phyloP scores from a whole-genome alignment of 2,797 vertebrate species.

The Brachymystax lenok region DNA sequence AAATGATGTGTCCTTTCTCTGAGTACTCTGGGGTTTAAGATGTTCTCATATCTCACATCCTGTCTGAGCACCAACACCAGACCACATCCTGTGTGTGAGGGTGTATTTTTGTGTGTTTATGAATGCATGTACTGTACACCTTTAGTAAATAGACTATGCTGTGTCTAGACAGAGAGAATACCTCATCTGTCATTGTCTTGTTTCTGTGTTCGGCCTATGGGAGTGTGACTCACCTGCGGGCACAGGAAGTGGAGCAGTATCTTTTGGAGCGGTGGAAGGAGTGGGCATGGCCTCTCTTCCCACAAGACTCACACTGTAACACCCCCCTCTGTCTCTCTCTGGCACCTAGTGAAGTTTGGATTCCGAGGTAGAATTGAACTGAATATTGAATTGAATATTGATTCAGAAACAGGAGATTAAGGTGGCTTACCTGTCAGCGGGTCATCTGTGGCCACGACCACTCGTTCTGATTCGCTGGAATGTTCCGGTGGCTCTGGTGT shows the following conservation, averaged over 20 bases:
- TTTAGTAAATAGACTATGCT: neutral
- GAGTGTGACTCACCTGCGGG: slow-evolving; percentile 83
- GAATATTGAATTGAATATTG: neutral
- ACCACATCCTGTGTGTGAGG: slow-evolving; percentile 46
- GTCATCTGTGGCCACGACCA: slow-evolving; percentile 83
- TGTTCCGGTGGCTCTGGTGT: slow-evolving; percentile 78
- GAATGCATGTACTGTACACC: neutral
- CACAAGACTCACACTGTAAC: slow-evolving; percentile 96
- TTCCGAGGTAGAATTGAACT: neutral
- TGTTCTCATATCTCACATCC: neutral
- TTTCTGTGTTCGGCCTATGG: neutral
- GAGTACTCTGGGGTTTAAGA: neutral
- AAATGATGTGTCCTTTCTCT: neutral
- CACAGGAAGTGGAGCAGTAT: slow-evolving; percentile 96
- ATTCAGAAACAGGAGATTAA: slow-evolving; percentile 1
- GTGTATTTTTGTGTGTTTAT: slow-evolving; percentile 4
- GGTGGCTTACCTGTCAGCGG: slow-evolving; percentile 40
- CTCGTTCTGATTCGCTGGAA: slow-evolving; percentile 86
- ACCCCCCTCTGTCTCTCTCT: slow-evolving; percentile 81
- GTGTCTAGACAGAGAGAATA: no score
- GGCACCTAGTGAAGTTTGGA: slow-evolving; percentile 65
- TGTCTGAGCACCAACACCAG: neutral
- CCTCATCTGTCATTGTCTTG: neutral
- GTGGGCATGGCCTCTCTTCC: slow-evolving; percentile 91
- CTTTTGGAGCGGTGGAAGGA: slow-evolving; percentile 94